A percentile compares a stretch with the other conserved stretches of the same genome.
Conservation (phyloP, 1,140 invertebrate species). For the Apis dorsata region DNA sequence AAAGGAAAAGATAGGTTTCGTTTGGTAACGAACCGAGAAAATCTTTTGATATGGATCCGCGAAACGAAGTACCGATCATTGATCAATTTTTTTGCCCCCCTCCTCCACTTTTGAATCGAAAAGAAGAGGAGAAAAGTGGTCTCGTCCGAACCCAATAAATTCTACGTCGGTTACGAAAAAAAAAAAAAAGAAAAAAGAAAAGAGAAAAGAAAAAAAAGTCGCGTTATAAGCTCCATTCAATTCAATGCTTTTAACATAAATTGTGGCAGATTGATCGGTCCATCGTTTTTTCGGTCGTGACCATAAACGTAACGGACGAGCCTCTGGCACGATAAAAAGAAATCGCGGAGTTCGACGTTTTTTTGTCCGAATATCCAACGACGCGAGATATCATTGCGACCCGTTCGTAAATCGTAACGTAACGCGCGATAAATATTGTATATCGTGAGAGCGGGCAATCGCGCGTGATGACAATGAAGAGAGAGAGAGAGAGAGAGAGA, state of each 20-base stretch:
- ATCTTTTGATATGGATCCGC: too few relatives aligned
- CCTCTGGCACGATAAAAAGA: neutral
- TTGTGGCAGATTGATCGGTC: neutral
- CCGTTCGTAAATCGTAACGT: constrained; percentile 5
- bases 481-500: constrained; percentile 6
- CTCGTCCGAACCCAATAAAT: neutral
- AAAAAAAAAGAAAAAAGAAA: neutral
- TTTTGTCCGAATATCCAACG: neutral
- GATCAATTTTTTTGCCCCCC: too few relatives aligned
- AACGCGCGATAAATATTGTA: constrained; percentile 30
- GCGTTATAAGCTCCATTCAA: neutral
- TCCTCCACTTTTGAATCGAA: neutral
- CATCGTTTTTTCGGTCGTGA: neutral
- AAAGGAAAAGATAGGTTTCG: too few relatives aligned
- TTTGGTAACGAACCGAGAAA: too few relatives aligned
- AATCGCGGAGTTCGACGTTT: neutral
- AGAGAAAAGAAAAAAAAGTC: too few relatives aligned
- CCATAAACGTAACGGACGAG: constrained; percentile 20
- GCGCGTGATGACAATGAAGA: constrained; percentile 10
- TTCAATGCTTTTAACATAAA: constrained; percentile 23
- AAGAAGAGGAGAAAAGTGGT: neutral
- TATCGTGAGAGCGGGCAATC: constrained; percentile 25
- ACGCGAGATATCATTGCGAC: neutral
- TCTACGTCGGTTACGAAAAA: neutral
- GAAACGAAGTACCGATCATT: too few relatives aligned